Conservation (phyloP, 2,888 invertebrate species). For the Erebia epiphron region DNA sequence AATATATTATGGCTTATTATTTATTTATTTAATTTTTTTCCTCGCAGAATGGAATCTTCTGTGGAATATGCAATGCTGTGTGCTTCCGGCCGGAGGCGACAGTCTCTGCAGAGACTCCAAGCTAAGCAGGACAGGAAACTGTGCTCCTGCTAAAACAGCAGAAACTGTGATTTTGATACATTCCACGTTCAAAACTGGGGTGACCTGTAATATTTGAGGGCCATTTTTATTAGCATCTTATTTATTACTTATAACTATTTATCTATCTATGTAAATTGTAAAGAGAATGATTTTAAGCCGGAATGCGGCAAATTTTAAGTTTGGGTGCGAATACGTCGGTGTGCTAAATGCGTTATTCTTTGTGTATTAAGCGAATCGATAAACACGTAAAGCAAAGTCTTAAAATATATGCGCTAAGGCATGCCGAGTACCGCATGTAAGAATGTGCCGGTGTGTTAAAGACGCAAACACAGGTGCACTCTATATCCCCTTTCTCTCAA, state of each 20-base stretch:
- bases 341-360: no score
- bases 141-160: constrained; percentile 64
- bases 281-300: no score
- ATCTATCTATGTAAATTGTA: background rate
- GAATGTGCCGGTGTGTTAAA: no score
- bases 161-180: constrained; percentile 40
- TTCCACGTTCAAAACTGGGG: constrained; percentile 30
- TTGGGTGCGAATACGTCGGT: no score
- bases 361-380: no score
- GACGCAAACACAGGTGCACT: no score
- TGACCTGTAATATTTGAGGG: constrained; percentile 4
- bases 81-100: constrained; percentile 71
- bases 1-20: background rate
- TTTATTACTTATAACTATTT: background rate
- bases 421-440: no score
- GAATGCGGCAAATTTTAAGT: no score
- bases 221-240: background rate
- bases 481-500: no score
- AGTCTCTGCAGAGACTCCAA: constrained; percentile 72
- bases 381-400: no score
- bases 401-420: no score
- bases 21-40: background rate
- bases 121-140: constrained; percentile 69
- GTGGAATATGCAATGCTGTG: constrained; percentile 86
- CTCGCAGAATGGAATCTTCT: constrained; percentile 85